Evolutionary conservation across 2,113 vertebrate genomes (phyloP).

Genomic region (Pseudopipra pipra): DNA sequence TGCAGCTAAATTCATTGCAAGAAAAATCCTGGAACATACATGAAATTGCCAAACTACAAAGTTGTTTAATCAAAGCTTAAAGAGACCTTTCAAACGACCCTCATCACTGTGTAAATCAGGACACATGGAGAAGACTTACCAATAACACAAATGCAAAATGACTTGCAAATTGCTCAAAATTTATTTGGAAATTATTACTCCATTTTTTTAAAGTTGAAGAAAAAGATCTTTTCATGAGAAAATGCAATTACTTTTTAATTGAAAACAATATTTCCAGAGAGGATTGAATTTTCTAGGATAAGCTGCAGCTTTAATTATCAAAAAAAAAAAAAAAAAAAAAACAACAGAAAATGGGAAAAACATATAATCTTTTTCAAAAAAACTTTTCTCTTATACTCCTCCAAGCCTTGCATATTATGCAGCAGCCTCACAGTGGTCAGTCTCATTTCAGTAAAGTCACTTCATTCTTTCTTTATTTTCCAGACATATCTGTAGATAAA

Average conservation of each 20-base stretch:
- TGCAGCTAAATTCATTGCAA: slow-evolving; percentile 17
- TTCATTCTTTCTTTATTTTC: slow-evolving; percentile 77
- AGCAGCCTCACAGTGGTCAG: slow-evolving; percentile 85
- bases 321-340: neutral
- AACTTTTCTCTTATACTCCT: slow-evolving; percentile 64
- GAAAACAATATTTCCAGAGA: slow-evolving; percentile 38
- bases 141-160: neutral
- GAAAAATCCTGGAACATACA: slow-evolving; percentile 31
- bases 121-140: slow-evolving; percentile 13
- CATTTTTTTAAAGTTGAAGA: slow-evolving; percentile 15
- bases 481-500: slow-evolving; percentile 80
- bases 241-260: slow-evolving; percentile 46
- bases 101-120: slow-evolving; percentile 42
- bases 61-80: slow-evolving; percentile 54
- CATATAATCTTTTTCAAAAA: slow-evolving; percentile 31
- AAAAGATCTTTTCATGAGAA: slow-evolving; percentile 17
- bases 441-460: slow-evolving; percentile 79
- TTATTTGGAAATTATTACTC: slow-evolving; percentile 40
- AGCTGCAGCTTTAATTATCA: slow-evolving; percentile 79
- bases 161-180: slow-evolving; percentile 25
- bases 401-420: slow-evolving; percentile 86
- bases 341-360: neutral
- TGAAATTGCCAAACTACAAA: slow-evolving; percentile 44
- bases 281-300: slow-evolving; percentile 76
- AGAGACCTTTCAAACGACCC: slow-evolving; percentile 43